Evolutionary conservation across 1,140 invertebrate species (phyloP), one percentile per base, ranked within the genome.

Genomic region (Drosophila parvula): DNA sequence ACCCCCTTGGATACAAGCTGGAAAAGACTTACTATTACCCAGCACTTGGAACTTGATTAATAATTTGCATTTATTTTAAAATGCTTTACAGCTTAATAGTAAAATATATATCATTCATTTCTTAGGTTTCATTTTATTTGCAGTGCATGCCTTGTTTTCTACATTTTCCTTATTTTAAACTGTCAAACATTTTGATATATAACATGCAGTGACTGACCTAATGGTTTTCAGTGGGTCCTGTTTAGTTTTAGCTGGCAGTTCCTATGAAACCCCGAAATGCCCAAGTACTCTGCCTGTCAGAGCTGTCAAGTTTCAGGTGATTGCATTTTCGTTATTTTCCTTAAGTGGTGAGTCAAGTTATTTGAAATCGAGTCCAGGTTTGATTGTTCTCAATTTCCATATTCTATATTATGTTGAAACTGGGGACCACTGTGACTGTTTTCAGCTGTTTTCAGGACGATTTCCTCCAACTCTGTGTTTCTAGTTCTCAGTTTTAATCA

Each of bases 401-500:
- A n/a, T 3, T 28, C 22, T 22, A 22, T 22, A 22, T 22, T 22
- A 22, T 22, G 22, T 22, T 22, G 22, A 22, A 22, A 22, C 22
- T 3, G 1, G 22, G 1, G 22, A 22, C 22, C 22, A 22, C 22
- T 22, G 22, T 22, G 22, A 22, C 22, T 22, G n/a, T n/a, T 22
- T 22, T 22, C 22, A 22, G 41, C 27, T 22, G 22, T 22, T 22
- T 47, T 65, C 22, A 34, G 22, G 6, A 28, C 36, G 62, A 68
- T 68, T 65, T 38, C 11, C 34, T 28, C 8, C 7, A n/a, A n/a
- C n/a, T n/a, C 55, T 41, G 18, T 14, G 30, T 11, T 10, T 38
- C 18, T 34, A 9, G 12, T 11, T 3, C 65, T 68, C 32, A 22
- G 22, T 50, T 68, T 68, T 36, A 53, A 53, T 68, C 65, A 68